Evolutionary conservation across 2,797 vertebrate species (phyloP), one percentile per base, ranked within the genome.

Genomic region (Apogon hyalosoma): DNA sequence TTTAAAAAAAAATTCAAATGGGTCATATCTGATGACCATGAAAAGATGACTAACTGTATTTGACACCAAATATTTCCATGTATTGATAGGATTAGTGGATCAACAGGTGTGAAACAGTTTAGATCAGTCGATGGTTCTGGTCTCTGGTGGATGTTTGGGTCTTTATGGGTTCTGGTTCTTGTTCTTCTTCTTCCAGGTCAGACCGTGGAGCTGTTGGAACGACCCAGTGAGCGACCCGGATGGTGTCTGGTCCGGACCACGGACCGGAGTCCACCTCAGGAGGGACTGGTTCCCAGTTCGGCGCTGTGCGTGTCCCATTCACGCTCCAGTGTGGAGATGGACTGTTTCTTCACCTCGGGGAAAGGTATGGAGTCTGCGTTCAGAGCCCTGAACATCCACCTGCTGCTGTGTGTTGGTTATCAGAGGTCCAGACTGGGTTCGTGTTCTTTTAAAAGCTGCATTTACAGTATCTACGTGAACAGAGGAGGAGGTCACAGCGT

Each of bases 321-420:
- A 0, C 94, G 97, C n/a, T 98, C 97, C 93, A 98, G 97, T 0
- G 95, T 99, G 83, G 98, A 99, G 90, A 99, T 99, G 97, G 93
- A 98, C 95, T 95, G 97, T 93, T 94, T 97, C 95, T 87, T 93
- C 94, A 84, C 94, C 58, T 76, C 92, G 4, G 93, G 93, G 49
- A 94, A 93, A 94, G 93, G 94, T 95, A 92, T 2, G 1, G 7
- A 28, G 15, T 28, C 19, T 11, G 5, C 0, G 41, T 7, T 6
- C 19, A 21, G 19, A 12, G 16, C 40, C 24, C 4, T 14, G 5
- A 15, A n/a, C n/a, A n/a, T 14, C 4, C 21, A 13, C 7, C 51
- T 43, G 46, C 39, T 15, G 15, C 4, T 38, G 24, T 42, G 38
- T 50, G 36, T 12, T 11, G 14, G 11, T 31, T 45, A 13, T 39